Conservation (phyloP, 2,113 vertebrate species). For the Pterocles orientalis region DNA sequence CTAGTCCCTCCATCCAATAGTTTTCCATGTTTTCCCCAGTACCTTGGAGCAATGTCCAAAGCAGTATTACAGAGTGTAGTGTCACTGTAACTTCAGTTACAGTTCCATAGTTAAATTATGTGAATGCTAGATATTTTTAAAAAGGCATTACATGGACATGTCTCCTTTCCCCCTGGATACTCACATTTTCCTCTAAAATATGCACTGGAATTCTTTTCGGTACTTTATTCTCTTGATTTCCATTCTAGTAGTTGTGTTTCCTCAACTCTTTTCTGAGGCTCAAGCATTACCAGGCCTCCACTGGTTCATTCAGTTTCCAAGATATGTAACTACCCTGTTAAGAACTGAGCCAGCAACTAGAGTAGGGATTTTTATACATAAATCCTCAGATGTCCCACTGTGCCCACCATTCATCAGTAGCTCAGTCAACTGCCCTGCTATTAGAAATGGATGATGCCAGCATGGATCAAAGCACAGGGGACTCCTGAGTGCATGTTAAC, state of each 20-base stretch:
- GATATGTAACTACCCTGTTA: not conserved
- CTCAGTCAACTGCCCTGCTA: constrained; percentile 20
- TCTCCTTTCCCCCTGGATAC: not conserved
- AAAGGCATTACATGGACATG: not conserved
- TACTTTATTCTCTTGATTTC: not conserved
- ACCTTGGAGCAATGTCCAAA: not conserved
- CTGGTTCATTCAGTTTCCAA: not conserved
- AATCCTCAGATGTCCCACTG: not conserved
- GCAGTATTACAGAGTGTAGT: not conserved
- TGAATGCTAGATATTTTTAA: not conserved
- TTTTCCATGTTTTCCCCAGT: not conserved
- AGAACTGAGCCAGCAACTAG: not conserved
- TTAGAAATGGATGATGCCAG: constrained; percentile 16
- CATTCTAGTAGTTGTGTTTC: not conserved
- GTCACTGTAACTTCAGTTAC: not conserved
- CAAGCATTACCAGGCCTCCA: not conserved
- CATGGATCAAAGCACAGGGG: not conserved
- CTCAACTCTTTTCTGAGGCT: not conserved
- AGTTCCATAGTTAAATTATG: not conserved
- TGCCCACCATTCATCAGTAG: constrained; percentile 17
- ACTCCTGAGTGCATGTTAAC: constrained; percentile 8
- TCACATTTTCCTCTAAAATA: not conserved
- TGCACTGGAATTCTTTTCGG: not conserved
- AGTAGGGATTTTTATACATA: not conserved
- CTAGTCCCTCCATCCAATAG: not conserved